Evolutionary conservation across 2,888 invertebrate genomes (phyloP).

Genomic region (Heliconius ethilla): DNA sequence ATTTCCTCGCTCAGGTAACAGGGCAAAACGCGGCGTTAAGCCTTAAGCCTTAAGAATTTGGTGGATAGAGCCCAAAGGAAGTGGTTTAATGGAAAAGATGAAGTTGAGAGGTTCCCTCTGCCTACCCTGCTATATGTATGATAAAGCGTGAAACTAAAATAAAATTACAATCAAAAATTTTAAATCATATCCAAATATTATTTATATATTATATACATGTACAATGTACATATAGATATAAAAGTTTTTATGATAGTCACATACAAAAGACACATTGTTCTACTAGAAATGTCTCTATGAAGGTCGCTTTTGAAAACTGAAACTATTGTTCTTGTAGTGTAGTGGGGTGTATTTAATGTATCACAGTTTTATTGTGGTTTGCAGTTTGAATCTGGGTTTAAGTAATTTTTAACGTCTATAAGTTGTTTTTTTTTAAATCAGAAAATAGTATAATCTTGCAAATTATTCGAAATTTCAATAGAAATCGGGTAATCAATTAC

Average conservation of each 20-base stretch:
- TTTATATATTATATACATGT: neutral
- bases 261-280: constrained; percentile 17
- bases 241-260: constrained; percentile 9
- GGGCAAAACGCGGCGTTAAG: no score
- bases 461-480: no score
- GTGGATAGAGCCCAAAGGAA: no score
- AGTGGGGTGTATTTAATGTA: neutral
- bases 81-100: no score
- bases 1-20: no score
- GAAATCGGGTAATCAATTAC: no score
- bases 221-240: neutral
- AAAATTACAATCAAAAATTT: no score
- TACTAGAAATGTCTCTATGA: constrained; percentile 13
- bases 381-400: neutral
- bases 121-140: no score
- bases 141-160: no score
- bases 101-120: no score
- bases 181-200: neutral
- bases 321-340: constrained; percentile 7
- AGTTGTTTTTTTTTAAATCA: neutral
- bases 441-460: neutral
- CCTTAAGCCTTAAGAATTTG: no score
- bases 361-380: neutral
- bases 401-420: no score
- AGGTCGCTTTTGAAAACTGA: constrained; percentile 13